Evolutionary conservation across 2,888 invertebrate genomes (phyloP), one percentile per base, ranked within the genome.

Genomic region (Lomographa bimaculata): DNA sequence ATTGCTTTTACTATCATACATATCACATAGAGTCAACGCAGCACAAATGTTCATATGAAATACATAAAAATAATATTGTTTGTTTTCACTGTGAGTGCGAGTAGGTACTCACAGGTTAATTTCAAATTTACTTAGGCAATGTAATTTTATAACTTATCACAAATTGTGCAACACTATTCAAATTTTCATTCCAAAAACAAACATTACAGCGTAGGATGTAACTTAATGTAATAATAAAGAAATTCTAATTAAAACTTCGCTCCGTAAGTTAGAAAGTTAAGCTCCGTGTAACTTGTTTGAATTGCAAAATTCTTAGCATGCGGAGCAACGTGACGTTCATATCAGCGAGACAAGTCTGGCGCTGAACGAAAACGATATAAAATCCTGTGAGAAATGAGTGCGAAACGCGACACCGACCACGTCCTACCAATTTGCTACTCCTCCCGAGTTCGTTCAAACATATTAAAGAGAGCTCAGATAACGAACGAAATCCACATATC

Each of bases 241-340:
- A 50, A 67, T 64, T 68, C 60, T 65, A 73, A 75, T 75, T 72
- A 71, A 67, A 74, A 74, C 63, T 74, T 69, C 30, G 52, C 47
- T 54, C 57, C 59, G 59, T 65, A 64, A 66, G 54, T 60, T 64
- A 64, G 54, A 60, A 69, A 72, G 65, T 64, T 61, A 49, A 55
- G 63, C 59, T 63, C 55, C 63, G 62, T 57, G 60, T 57, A 68
- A 67, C 65, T 68, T 69, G 60, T 69, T 71, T 69, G 71, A 73
- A 70, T 69, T 66, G 67, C 71, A 72, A 76, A 74, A 71, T 67
- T 64, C 66, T 70, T 59, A 60, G 56, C 59, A 66, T 64, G 55
- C 63, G 18, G 56, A 65, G 60, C 60, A 56, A 72, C 66, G 69
- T 70, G 70, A 69, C 63, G 61, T 55, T 67, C 63, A 63, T 64